Conservation (phyloP, 2,888 invertebrate species). For the Colostygia pectinataria region DNA sequence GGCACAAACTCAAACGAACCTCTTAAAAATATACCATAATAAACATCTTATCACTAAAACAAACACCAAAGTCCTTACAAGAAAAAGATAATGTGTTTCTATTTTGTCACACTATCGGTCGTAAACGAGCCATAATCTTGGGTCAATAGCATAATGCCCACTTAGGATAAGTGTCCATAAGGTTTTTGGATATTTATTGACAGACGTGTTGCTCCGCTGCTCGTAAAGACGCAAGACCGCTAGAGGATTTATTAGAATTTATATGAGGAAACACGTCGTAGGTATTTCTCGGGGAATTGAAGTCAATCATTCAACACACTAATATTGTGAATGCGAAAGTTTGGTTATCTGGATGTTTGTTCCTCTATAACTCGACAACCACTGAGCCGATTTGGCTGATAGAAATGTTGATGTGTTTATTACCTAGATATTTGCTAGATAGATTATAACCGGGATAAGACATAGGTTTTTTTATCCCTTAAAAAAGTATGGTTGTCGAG, state of each 20-base stretch:
- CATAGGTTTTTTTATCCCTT: no score
- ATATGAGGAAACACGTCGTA: not conserved
- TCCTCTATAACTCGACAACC: no score
- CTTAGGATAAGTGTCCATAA: slow-evolving; percentile 20
- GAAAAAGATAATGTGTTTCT: not conserved
- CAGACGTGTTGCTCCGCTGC: slow-evolving; percentile 10
- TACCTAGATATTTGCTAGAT: no score
- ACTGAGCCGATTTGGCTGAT: no score
- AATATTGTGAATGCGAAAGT: no score
- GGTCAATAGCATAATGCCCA: slow-evolving; percentile 28
- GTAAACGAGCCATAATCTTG: slow-evolving; percentile 25
- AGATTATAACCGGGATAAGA: no score
- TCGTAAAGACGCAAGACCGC: slow-evolving; percentile 1
- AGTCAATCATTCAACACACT: no score
- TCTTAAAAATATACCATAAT: not conserved
- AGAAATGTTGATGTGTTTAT: no score
- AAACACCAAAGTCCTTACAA: not conserved
- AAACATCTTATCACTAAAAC: not conserved
- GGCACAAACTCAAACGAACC: no score
- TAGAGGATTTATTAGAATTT: not conserved
- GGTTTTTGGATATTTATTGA: slow-evolving; percentile 5
- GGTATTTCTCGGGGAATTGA: no score
- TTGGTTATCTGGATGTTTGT: no score
- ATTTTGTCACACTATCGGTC: slow-evolving; percentile 7
- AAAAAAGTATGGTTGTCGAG: no score